phyloP scores from a whole-genome alignment of 2,797 vertebrate genomes.

The Pangasius sanitwongsei region DNA sequence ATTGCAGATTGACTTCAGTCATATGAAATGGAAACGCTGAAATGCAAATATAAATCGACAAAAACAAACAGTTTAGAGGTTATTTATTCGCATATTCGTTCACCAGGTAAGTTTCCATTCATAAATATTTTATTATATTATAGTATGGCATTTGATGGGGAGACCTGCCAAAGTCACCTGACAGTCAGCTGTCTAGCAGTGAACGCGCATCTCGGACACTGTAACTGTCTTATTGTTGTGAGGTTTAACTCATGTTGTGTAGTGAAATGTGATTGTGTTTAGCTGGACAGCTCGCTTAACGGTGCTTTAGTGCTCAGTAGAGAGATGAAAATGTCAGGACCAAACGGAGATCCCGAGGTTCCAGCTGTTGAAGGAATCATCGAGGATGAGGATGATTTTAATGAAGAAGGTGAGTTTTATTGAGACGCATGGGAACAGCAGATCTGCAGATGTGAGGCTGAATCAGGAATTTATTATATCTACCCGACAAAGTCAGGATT shows the following conservation, averaged over 20 bases:
- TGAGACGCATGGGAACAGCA: not conserved
- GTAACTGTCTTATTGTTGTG: too few species aligned
- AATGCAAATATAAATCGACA: not conserved
- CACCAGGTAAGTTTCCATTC: not conserved
- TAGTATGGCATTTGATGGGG: not conserved
- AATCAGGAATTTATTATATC: not conserved
- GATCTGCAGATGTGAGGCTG: too few species aligned
- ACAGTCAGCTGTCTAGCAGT: not conserved
- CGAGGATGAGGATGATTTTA: constrained; percentile 77
- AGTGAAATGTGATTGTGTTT: not conserved
- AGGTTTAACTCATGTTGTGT: not conserved
- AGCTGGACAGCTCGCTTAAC: not conserved
- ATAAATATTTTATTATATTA: constrained; percentile 15
- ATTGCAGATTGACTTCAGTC: not conserved
- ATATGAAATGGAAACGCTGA: not conserved
- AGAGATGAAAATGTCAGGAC: constrained; percentile 74
- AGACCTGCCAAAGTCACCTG: not conserved
- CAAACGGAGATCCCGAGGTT: constrained; percentile 77
- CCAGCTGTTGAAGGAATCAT: constrained; percentile 66
- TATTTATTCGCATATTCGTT: not conserved
- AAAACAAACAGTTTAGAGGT: not conserved
- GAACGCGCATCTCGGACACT: too few species aligned
- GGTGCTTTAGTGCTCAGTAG: not conserved
- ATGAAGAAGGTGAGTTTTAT: constrained; percentile 69
- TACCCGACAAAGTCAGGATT: not conserved